Percentiles rank a stretch among this genome's conserved stretches.
Conservation (phyloP, 2,113 vertebrate genomes). For the Edolisoma coerulescens region DNA sequence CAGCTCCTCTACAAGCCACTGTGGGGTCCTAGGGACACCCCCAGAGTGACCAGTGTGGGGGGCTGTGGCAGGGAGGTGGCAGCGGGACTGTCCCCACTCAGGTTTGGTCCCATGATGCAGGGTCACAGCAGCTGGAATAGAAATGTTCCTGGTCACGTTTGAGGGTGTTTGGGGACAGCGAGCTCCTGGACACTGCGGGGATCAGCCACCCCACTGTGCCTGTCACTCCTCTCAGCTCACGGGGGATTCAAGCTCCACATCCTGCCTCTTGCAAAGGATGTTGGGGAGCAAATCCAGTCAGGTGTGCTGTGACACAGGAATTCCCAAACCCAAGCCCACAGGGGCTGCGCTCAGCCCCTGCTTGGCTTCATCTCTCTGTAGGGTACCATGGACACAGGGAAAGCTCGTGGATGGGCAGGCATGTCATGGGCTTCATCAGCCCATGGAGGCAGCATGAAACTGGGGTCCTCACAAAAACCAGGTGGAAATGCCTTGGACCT, state of each 20-base stretch:
- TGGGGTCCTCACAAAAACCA: not conserved
- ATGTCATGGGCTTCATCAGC: accelerated
- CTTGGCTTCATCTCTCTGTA: not conserved
- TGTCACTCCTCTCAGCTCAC: not conserved
- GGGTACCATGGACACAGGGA: accelerated
- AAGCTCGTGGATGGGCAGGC: not conserved
- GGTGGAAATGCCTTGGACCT: not conserved
- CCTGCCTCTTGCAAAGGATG: not conserved
- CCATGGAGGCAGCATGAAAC: not conserved
- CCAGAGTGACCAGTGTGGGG: accelerated
- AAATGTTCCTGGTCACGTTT: not conserved
- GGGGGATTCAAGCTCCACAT: accelerated
- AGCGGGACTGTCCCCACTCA: accelerated
- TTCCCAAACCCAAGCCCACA: not conserved
- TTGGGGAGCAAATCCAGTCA: not conserved
- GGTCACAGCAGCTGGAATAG: not conserved
- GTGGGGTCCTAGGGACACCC: not conserved
- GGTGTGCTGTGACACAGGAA: accelerated
- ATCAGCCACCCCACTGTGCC: accelerated
- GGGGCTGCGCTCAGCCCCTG: accelerated
- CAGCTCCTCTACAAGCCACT: accelerated
- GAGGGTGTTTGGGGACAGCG: accelerated
- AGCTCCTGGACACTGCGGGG: accelerated
- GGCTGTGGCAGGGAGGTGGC: not conserved
- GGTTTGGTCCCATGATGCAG: not conserved